Evolutionary conservation across 2,888 invertebrate species (phyloP), one percentile per base, ranked within the genome.

Genomic region (Capitulum mitella): DNA sequence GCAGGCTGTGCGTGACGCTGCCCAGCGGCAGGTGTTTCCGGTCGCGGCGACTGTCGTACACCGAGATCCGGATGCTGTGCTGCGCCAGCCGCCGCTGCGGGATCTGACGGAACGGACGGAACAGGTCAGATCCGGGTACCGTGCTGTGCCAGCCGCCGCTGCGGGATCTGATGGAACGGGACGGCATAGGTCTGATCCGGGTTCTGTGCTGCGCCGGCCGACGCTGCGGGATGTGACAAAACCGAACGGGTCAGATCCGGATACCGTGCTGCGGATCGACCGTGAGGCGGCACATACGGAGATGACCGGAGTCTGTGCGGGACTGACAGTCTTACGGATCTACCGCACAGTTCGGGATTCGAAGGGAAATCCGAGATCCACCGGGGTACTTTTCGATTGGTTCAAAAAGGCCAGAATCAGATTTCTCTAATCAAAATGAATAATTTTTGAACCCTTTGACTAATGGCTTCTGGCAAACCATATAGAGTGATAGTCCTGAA

Each of bases 241-340:
- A n/a, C n/a, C 12, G 22, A n/a, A 2, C 54, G n/a, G 26, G n/a
- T 54, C 26, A 16, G 29, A 61, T 61, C 0, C 61, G 61, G 61
- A 61, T 61, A 32, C 61, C 32, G 61, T 61, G 61, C 61, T 61
- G n/a, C 61, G 61, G n/a, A n/a, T n/a, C n/a, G n/a, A n/a, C n/a
- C n/a, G n/a, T n/a, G n/a, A n/a, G n/a, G n/a, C n/a, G n/a, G n/a
- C n/a, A n/a, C n/a, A n/a, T n/a, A n/a, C n/a, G n/a, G n/a, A n/a
- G n/a, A n/a, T n/a, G n/a, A n/a, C n/a, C n/a, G n/a, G n/a, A n/a
- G n/a, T n/a, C n/a, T n/a, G n/a, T n/a, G n/a, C n/a, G n/a, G n/a
- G n/a, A n/a, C n/a, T n/a, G n/a, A n/a, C n/a, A n/a, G n/a, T n/a
- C n/a, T n/a, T n/a, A n/a, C n/a, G n/a, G n/a, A n/a, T n/a, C n/a